These are phyloP conservation scores for Anarhynchus alexandrinus DNA, from an alignment of 2,113 vertebrate genomes.

Conservation along the genomic window DNA sequence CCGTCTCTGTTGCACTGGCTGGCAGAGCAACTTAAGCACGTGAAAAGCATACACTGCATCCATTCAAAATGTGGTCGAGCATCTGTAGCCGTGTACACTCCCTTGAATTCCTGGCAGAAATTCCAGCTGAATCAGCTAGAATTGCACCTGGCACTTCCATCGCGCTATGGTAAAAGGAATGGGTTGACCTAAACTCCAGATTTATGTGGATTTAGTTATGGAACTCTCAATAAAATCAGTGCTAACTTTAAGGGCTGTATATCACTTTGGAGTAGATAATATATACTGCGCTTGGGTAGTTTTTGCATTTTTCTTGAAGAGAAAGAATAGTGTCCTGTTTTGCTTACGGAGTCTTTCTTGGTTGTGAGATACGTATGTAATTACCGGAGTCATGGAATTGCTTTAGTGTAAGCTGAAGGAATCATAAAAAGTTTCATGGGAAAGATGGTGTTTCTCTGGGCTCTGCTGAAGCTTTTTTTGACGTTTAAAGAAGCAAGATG, in stretches of 20 bases:
- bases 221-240: conserved; percentile 30
- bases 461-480: conserved; percentile 10
- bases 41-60: conserved; percentile 29
- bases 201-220: conserved; percentile 55
- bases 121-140: conserved; percentile 61
- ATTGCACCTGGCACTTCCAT: conserved; percentile 48
- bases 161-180: neutral
- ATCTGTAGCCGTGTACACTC: conserved; percentile 20
- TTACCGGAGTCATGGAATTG: neutral
- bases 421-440: conserved; percentile 5
- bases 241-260: neutral
- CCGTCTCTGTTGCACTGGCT: neutral
- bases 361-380: neutral
- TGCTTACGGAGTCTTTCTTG: neutral
- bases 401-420: neutral
- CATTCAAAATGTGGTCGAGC: conserved; percentile 33
- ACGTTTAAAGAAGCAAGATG: conserved; percentile 23
- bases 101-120: conserved; percentile 53
- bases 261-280: neutral
- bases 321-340: neutral
- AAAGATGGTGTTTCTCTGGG: conserved; percentile 15
- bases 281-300: neutral
- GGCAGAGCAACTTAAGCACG: neutral
- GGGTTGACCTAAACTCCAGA: conserved; percentile 27
- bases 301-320: neutral